Evolutionary conservation across 2,888 invertebrate genomes (phyloP).

Genomic region (Macrosoma leucophasiata): DNA sequence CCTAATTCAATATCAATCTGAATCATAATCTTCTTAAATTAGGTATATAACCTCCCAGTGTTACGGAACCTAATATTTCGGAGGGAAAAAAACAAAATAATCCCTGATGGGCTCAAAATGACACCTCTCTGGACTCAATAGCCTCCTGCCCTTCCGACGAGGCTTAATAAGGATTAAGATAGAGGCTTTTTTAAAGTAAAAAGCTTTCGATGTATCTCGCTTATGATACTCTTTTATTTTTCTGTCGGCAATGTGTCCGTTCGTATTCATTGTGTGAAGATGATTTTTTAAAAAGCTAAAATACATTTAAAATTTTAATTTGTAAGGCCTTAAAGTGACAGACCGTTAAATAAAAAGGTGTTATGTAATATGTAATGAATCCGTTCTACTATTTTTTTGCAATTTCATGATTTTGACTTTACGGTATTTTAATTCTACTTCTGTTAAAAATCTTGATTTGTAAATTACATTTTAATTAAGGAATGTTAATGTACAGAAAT

Average conservation of each 20-base stretch:
- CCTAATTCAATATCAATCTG: no score
- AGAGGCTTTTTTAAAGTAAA: constrained; percentile 64
- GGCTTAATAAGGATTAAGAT: constrained; percentile 73
- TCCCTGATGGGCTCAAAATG: constrained; percentile 59
- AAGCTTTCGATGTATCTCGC: constrained; percentile 63
- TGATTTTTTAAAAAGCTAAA: no score
- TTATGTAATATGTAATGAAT: no score
- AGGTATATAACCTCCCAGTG: constrained; percentile 37
- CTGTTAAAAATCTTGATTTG: no score
- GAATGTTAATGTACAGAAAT: no score
- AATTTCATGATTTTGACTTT: no score
- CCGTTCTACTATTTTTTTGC: no score
- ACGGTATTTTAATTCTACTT: no score
- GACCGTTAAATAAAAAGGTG: no score
- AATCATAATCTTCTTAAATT: constrained; percentile 47
- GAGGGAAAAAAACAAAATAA: constrained; percentile 49
- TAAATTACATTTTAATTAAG: no score
- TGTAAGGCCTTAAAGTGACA: no score
- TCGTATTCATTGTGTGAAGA: constrained; percentile 36
- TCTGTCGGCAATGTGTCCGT: constrained; percentile 34
- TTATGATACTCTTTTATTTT: constrained; percentile 46
- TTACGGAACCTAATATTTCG: constrained; percentile 48
- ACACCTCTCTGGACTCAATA: constrained; percentile 60
- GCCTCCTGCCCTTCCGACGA: constrained; percentile 47
- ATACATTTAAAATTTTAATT: no score